phyloP scores from a whole-genome alignment of 1,140 invertebrate species.

The Tigriopus japonicus region DNA sequence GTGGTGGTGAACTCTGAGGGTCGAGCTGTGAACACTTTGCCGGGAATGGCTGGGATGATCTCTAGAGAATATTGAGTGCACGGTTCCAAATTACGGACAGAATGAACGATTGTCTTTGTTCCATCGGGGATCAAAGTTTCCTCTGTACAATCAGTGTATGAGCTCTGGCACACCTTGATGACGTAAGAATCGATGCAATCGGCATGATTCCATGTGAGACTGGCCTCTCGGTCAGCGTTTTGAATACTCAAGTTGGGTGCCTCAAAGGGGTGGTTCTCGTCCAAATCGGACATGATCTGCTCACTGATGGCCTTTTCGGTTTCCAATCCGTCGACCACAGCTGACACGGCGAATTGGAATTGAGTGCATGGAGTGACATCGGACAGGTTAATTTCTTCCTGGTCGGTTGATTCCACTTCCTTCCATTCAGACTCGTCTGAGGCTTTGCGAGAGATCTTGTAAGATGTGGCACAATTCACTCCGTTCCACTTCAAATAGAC shows the following conservation, averaged over 20 bases:
- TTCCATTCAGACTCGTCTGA: slow-evolving; percentile 1
- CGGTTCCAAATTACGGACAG: neutral
- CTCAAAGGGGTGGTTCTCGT: neutral
- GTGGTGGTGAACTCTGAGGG: slow-evolving; percentile 1
- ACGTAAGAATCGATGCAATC: slow-evolving; percentile 8
- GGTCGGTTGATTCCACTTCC: neutral
- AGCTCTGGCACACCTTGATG: slow-evolving; percentile 1
- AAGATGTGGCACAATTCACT: neutral
- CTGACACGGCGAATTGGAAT: neutral
- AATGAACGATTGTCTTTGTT: neutral
- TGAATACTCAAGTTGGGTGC: slow-evolving; percentile 4
- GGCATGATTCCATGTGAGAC: slow-evolving; percentile 3
- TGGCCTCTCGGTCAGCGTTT: neutral
- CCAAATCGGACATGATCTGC: slow-evolving; percentile 1
- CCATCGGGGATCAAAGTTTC: neutral
- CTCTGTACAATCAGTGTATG: neutral
- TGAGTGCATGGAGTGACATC: slow-evolving; percentile 5
- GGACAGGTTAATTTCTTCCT: neutral
- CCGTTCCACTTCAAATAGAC: neutral
- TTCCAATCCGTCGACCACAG: neutral
- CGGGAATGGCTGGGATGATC: slow-evolving; percentile 7
- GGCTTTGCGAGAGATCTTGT: neutral
- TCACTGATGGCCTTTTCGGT: neutral
- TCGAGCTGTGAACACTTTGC: neutral
- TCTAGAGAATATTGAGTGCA: slow-evolving; percentile 8